phyloP scores from a whole-genome alignment of 2,797 vertebrate genomes.

The Diplodus sargus region DNA sequence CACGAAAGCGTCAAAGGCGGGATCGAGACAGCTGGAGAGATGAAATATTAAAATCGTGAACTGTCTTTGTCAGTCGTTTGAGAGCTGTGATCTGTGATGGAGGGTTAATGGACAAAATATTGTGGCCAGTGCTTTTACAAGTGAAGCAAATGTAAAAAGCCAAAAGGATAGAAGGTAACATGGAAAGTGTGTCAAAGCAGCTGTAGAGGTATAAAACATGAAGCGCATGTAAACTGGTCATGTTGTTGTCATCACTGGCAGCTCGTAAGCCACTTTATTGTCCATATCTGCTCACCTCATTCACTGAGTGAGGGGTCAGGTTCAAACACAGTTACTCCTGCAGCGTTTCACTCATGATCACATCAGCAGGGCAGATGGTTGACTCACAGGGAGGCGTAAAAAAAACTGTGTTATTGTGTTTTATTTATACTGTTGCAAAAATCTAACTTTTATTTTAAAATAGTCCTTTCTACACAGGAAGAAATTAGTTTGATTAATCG shows the following conservation, averaged over 20 bases:
- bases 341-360: constrained; percentile 42
- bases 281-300: constrained; percentile 20
- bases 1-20: constrained; percentile 83
- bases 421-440: neutral
- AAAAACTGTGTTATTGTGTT: constrained; percentile 10
- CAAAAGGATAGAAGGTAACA: neutral
- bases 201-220: neutral
- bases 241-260: neutral
- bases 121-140: constrained; percentile 13
- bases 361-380: constrained; percentile 56
- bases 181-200: neutral
- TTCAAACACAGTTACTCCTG: constrained; percentile 34
- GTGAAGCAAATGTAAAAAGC: constrained; percentile 3
- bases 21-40: constrained; percentile 83
- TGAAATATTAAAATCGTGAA: constrained; percentile 80
- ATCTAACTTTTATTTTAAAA: neutral
- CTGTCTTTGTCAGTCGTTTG: neutral
- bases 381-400: constrained; percentile 45
- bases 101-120: neutral
- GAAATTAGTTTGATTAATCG: too few relatives aligned
- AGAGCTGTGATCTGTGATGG: neutral
- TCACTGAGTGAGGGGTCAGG: constrained; percentile 30
- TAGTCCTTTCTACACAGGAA: too few relatives aligned
- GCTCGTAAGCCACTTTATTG: neutral
- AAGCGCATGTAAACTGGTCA: neutral